A percentile compares a stretch with the other conserved stretches of the same genome.
Conservation (phyloP, 2,888 invertebrate genomes). For the Lycocerus yunnanus region DNA sequence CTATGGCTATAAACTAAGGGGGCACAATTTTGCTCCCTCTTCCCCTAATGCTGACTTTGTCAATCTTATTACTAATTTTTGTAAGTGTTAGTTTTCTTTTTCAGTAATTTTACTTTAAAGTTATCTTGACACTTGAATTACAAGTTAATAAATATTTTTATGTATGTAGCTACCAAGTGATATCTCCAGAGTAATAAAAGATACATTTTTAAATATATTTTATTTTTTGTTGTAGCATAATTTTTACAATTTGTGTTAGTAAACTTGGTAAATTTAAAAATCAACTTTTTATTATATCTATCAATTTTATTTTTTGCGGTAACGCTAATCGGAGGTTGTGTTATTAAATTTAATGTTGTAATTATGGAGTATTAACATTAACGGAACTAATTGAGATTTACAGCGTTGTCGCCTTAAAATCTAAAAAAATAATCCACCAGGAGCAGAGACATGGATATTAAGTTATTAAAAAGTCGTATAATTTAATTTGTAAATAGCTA, state of each 20-base stretch:
- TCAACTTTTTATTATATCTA: background rate
- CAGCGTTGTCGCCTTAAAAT: background rate
- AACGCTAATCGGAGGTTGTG: background rate
- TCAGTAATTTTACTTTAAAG: background rate
- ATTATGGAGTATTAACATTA: background rate
- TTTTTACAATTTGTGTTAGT: background rate
- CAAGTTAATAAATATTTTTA: background rate
- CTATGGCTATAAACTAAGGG: too few species aligned
- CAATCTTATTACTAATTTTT: background rate
- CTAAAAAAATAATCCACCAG: background rate
- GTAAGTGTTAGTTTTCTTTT: background rate
- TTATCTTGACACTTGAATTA: background rate
- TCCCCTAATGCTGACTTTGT: background rate
- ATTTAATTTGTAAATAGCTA: background rate
- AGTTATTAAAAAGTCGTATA: background rate
- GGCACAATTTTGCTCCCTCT: too few species aligned
- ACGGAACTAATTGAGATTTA: background rate
- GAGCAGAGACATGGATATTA: background rate
- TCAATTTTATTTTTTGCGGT: background rate
- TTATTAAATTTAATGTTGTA: background rate
- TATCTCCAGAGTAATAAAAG: background rate
- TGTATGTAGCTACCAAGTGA: background rate
- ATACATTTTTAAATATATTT: too few species aligned
- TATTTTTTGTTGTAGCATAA: too few species aligned
- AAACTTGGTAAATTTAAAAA: background rate